Evolutionary conservation across 2,888 invertebrate species (phyloP).

Genomic region (Barypeithes pellucidus): DNA sequence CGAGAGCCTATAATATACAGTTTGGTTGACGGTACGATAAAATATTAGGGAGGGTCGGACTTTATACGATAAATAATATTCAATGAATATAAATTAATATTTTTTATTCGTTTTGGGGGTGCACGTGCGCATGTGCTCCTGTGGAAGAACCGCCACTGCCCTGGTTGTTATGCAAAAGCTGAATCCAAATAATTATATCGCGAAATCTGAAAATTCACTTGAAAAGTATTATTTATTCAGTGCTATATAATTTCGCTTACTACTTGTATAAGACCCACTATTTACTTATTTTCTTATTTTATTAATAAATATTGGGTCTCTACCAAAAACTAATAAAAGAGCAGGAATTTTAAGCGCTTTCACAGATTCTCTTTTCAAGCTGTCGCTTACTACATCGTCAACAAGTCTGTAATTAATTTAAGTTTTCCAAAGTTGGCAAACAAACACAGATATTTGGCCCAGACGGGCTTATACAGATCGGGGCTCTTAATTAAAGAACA

Average conservation of each 20-base stretch:
- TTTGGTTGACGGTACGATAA: too few relatives aligned
- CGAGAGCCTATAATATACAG: too few relatives aligned
- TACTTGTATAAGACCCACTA: background rate
- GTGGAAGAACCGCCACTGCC: too few relatives aligned
- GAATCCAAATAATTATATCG: too few relatives aligned
- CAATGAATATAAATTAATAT: too few relatives aligned
- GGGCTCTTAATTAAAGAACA: conserved; percentile 25
- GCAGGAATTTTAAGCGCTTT: background rate
- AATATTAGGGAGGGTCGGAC: too few relatives aligned
- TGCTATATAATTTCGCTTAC: background rate
- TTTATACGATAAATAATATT: too few relatives aligned
- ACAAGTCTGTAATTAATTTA: conserved; percentile 24
- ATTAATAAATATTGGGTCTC: background rate
- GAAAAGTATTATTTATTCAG: background rate
- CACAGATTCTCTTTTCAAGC: conserved; percentile 15
- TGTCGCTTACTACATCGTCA: conserved; percentile 23
- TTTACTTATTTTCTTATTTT: background rate
- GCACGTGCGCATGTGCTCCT: too few relatives aligned
- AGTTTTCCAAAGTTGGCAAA: conserved; percentile 27
- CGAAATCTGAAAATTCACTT: too few relatives aligned
- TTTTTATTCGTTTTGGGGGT: too few relatives aligned
- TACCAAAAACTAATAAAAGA: conserved; percentile 4
- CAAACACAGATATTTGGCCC: conserved; percentile 29
- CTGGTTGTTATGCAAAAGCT: too few relatives aligned
- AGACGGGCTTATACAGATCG: conserved; percentile 26